These are phyloP conservation scores for Machaerirhynchus nigripectus DNA, from an alignment of 2,113 vertebrate genomes.

Conservation along the genomic window DNA sequence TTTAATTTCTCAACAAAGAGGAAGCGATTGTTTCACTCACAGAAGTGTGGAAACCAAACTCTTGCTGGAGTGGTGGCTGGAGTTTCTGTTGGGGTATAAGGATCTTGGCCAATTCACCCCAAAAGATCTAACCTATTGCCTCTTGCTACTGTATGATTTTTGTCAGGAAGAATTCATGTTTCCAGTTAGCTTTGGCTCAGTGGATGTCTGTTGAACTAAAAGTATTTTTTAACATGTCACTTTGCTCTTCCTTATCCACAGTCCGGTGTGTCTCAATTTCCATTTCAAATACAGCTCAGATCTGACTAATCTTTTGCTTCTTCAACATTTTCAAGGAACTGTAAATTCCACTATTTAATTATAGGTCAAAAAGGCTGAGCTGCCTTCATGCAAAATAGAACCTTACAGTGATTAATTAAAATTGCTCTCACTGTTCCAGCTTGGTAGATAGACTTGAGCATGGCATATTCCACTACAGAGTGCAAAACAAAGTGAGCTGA, in stretches of 20 bases:
- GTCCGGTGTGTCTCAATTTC: slow-evolving; percentile 35
- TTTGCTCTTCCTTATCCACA: not conserved
- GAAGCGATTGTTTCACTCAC: not conserved
- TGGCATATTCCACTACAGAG: not conserved
- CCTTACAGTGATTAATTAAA: slow-evolving; percentile 64
- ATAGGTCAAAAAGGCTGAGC: slow-evolving; percentile 52
- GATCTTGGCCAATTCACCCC: not conserved
- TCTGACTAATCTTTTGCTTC: slow-evolving; percentile 55
- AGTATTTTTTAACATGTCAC: not conserved
- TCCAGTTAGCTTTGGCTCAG: not conserved
- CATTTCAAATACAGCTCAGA: slow-evolving; percentile 58
- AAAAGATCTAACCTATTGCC: not conserved
- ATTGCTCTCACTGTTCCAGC: slow-evolving; percentile 29
- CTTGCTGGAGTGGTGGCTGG: not conserved
- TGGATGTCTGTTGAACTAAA: not conserved
- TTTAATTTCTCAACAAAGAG: not conserved
- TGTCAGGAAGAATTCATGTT: not conserved
- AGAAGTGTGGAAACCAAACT: not conserved
- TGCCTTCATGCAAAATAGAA: slow-evolving; percentile 47
- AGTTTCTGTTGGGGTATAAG: not conserved
- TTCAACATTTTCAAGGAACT: slow-evolving; percentile 57
- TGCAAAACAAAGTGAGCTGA: not conserved
- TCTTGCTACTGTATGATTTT: not conserved
- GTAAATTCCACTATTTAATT: slow-evolving; percentile 69
- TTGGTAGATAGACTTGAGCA: slow-evolving; percentile 5